phyloP scores from a whole-genome alignment of 2,113 vertebrate species.

The Marmota flaviventris region DNA sequence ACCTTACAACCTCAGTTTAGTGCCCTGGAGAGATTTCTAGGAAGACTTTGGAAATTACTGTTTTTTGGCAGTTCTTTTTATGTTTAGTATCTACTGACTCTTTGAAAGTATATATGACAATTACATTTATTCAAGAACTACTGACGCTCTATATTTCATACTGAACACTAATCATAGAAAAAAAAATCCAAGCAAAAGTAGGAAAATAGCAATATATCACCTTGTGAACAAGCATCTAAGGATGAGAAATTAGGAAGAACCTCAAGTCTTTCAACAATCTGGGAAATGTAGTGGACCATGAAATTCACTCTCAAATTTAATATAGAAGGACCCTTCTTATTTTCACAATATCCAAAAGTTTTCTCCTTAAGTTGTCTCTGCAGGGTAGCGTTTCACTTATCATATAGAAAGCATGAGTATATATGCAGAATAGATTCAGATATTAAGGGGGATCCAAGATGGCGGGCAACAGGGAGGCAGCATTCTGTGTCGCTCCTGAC shows the following conservation, averaged over 20 bases:
- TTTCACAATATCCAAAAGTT: not conserved
- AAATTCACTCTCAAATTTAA: not conserved
- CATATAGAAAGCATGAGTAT: not conserved
- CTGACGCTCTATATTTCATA: not conserved
- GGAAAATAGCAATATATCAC: not conserved
- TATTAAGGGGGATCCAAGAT: no score
- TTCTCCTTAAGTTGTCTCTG: constrained; percentile 7
- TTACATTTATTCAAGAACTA: not conserved
- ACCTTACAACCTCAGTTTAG: not conserved
- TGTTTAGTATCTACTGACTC: not conserved
- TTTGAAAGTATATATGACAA: not conserved
- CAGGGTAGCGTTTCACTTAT: constrained; percentile 9
- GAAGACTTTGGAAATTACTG: not conserved
- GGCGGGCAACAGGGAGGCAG: no score
- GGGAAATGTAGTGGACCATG: not conserved
- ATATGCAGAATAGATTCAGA: not conserved
- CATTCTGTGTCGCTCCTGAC: no score
- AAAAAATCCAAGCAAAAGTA: not conserved
- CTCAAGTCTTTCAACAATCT: not conserved
- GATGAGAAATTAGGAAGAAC: not conserved
- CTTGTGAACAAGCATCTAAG: not conserved
- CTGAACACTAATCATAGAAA: not conserved
- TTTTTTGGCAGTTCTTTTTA: not conserved
- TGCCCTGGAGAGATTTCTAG: not conserved
- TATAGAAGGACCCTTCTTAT: not conserved